phyloP scores from a whole-genome alignment of 1,140 invertebrate genomes.

The Drosophila ambigua region DNA sequence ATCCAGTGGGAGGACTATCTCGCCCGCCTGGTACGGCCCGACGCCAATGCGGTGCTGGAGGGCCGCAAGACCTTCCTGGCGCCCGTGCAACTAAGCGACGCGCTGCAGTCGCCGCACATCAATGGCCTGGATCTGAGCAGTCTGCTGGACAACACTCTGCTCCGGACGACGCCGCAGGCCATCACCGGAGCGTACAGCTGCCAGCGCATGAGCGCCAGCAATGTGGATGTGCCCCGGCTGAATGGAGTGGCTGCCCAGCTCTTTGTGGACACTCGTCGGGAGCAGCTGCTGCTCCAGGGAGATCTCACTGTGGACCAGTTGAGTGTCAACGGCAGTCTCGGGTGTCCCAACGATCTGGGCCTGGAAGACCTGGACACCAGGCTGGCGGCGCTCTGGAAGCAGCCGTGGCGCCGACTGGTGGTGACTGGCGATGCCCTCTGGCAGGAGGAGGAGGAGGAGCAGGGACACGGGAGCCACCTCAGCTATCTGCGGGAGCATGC shows the following conservation, averaged over 20 bases:
- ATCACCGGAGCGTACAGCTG: conserved; percentile 65
- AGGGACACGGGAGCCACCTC: conserved; percentile 10
- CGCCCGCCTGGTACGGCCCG: conserved; percentile 22
- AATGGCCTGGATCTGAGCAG: conserved; percentile 51
- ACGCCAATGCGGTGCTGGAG: conserved; percentile 45
- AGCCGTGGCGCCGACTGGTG: conserved; percentile 52
- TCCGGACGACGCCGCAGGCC: conserved; percentile 62
- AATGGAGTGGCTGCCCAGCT: conserved; percentile 42
- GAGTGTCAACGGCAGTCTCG: conserved; percentile 41
- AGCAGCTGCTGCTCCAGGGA: conserved; percentile 26
- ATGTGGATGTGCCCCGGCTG: conserved; percentile 62
- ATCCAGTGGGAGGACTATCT: conserved; percentile 56
- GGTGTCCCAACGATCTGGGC: conserved; percentile 16
- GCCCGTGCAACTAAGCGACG: conserved; percentile 50
- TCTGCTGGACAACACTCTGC: conserved; percentile 63
- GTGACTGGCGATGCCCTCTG: conserved; percentile 66
- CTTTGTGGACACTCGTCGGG: conserved; percentile 48
- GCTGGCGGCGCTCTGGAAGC: conserved; percentile 32
- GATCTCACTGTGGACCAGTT: conserved; percentile 56
- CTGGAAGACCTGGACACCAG: conserved; percentile 3
- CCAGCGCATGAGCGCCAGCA: conserved; percentile 29
- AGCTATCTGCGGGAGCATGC: conserved; percentile 65
- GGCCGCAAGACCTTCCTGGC: conserved; percentile 53
- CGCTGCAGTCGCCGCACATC: conserved; percentile 29
- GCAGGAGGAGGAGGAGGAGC: conserved; percentile 1